Evolutionary conservation across 2,888 invertebrate species (phyloP), one percentile per base, ranked within the genome.

Genomic region (Itoplectis maculator): DNA sequence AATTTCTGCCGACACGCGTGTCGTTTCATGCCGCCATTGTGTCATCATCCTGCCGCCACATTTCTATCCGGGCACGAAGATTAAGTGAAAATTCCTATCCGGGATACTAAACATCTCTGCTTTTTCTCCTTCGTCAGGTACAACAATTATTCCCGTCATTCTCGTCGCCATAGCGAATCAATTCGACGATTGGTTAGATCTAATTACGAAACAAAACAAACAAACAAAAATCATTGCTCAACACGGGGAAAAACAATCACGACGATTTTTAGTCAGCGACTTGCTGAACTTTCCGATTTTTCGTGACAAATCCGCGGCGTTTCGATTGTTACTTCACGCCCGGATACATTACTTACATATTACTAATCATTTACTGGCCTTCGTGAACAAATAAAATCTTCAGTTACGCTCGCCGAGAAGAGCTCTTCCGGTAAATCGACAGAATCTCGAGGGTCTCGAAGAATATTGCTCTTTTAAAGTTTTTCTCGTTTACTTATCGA

Each of bases 401-500:
- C 13, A 37, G 63, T 20, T 69, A 6, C 54, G 18, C 11, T 18
- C 47, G 47, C 45, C 29, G 49, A 49, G 29, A 40, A 40, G 42
- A 70, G 72, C 8, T 35, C 49, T 40, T 47, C 68, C 13, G 61
- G 49, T 61, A 11, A 69, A 69, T 77, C 68, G 61, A 77, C 59
- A 59, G 69, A 59, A 23, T 61, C 20, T 49, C 61, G 66, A 35
- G 18, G 29, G 61, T 37, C 68, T 66, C 56, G 42, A 76, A 76
- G 76, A 66, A 77, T 81, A 81, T 81, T 81, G 81, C 81, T 81
- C 72, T 72, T n/a, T n/a, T 72, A 72, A 72, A 72, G 13, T 66
- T 66, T 77, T 23, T 54, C 47, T 73, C 65, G 54, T 40, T 70
- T 79, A 73, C 66, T 18, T n/a, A 72, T 47, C 45, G 47, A 47